phyloP scores from a whole-genome alignment of 2,888 invertebrate genomes.

The Diloba caeruleocephala region DNA sequence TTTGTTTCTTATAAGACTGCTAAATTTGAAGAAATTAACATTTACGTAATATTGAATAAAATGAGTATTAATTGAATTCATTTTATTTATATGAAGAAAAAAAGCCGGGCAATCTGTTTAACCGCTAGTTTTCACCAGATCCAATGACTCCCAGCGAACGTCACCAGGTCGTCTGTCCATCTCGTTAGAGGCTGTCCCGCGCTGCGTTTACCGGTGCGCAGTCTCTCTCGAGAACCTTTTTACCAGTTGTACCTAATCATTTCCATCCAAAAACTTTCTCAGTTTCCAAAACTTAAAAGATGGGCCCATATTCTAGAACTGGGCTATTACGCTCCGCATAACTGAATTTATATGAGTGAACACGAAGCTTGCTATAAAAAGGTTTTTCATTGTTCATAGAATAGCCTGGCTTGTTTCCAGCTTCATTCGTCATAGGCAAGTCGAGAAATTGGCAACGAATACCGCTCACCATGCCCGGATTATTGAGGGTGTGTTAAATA shows the following conservation, averaged over 20 bases:
- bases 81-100: no score
- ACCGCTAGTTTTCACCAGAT: no score
- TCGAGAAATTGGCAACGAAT: conserved; percentile 61
- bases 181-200: no score
- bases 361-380: conserved; percentile 55
- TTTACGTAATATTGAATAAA: no score
- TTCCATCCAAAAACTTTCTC: neutral
- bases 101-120: no score
- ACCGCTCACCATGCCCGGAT: conserved; percentile 43
- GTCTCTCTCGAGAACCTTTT: no score
- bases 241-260: neutral
- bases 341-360: conserved; percentile 59
- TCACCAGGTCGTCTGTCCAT: no score
- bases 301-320: conserved; percentile 31
- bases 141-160: no score
- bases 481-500: conserved; percentile 59
- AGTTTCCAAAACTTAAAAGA: conserved; percentile 28
- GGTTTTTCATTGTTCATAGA: conserved; percentile 65
- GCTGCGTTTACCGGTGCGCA: no score
- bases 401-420: conserved; percentile 73
- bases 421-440: conserved; percentile 64
- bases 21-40: no score
- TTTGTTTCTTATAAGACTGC: no score
- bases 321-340: conserved; percentile 33
- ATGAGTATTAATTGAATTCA: no score